Evolutionary conservation across 1,140 invertebrate species (phyloP).

Genomic region (Polypedilum pembai): DNA sequence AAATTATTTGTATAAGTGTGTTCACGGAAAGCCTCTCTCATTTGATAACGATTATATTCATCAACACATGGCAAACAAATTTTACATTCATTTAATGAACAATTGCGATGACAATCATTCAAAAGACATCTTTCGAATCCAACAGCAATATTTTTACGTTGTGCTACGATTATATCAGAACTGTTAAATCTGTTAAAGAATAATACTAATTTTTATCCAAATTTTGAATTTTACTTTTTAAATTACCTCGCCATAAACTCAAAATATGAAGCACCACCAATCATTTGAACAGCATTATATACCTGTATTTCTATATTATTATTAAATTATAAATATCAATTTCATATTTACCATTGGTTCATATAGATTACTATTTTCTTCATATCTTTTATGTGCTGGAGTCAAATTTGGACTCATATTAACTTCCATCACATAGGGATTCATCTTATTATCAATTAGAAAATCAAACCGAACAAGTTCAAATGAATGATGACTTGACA

Average conservation of each 20-base stretch:
- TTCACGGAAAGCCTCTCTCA: not conserved
- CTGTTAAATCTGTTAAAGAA: not conserved
- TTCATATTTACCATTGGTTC: not conserved
- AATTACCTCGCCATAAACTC: not conserved
- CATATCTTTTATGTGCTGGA: not conserved
- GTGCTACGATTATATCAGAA: not conserved
- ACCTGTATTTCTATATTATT: not conserved
- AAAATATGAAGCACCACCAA: not conserved
- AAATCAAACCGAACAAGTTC: not conserved
- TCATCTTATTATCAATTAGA: not conserved
- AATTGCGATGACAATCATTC: not conserved
- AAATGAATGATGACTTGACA: not conserved
- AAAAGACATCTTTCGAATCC: not conserved
- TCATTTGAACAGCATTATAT: not conserved
- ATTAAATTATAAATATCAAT: too few species aligned
- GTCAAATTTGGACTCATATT: not conserved
- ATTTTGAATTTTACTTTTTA: too few species aligned
- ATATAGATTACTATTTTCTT: not conserved
- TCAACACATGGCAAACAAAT: not conserved
- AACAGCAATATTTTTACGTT: not conserved
- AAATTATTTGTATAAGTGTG: not conserved
- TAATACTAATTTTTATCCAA: too few species aligned
- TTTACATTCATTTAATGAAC: not conserved
- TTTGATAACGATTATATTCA: not conserved
- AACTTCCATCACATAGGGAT: not conserved